Base-by-base conservation (phyloP, 2,113 vertebrate species). In the Protobothrops flavoviridis region DNA sequence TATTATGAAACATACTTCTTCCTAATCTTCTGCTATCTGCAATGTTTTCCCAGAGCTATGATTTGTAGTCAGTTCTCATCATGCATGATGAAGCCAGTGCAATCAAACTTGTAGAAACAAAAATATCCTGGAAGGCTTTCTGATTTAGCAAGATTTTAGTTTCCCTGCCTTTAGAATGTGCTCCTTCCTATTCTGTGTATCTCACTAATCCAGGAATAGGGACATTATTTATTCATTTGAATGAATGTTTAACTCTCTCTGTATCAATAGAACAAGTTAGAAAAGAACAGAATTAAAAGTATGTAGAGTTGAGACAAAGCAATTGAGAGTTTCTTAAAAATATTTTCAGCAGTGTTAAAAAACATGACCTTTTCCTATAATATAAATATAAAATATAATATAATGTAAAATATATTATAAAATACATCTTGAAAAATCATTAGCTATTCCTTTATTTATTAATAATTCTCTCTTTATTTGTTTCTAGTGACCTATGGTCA, bases 1-100 rank as follows among this genome's bases (percentile, higher is more conserved):
- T 96, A 95, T 93, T 95, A 97, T 95, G 92, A 91, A 95, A 93
- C 89, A 93, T 24, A 69, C 95, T 97, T 96, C 94, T 89, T 95
- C 93, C 94, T 95, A 0, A 90, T 91, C 95, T 92, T 88, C 74
- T 53, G 87, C 53, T 92, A 33, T 86, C 69, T 55, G 92, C 29
- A 88, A 39, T 93, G 91, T 92, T 95, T 95, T n/a, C 91, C 91
- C 74, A 55, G 56, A 21, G 87, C 69, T 61, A 90, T 95, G 94
- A 89, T 94, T 85, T 94, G 93, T 43, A 87, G 87, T 95, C 53
- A 43, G 95, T 95, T 97, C 86, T 87, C 93, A 93, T 92, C 86
- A 81, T 94, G 91, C 87, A 56, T 81, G 61, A 57, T 59, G 45
- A 90, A 93, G 7, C 9, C 92, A 29, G 55, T 52, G 15, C 39